phyloP scores from a whole-genome alignment of 2,888 invertebrate genomes.

The Drosophila stalkeri region DNA sequence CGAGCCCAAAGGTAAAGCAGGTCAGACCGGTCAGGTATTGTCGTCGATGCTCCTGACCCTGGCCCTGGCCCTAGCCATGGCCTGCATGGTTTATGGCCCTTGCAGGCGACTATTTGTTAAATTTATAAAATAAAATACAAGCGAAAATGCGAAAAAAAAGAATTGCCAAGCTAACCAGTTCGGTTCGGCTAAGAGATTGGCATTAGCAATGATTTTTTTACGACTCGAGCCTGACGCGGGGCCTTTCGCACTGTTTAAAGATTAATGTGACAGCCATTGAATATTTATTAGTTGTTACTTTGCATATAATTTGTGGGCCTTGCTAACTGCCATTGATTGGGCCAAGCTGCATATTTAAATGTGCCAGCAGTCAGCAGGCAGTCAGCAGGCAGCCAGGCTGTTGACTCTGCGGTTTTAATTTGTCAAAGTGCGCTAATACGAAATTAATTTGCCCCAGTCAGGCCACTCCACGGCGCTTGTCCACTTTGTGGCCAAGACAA shows the following conservation, averaged over 20 bases:
- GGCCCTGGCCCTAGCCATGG: slow-evolving; percentile 29
- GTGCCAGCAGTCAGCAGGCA: slow-evolving; percentile 67
- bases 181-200: slow-evolving; percentile 70
- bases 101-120: slow-evolving; percentile 76
- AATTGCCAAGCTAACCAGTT: slow-evolving; percentile 27
- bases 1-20: slow-evolving; percentile 68
- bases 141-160: slow-evolving; percentile 22
- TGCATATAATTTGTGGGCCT: slow-evolving; percentile 77
- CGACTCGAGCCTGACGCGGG: slow-evolving; percentile 34
- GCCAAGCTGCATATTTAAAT: slow-evolving; percentile 65
- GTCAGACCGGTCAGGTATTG: slow-evolving; percentile 78
- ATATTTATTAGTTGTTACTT: slow-evolving; percentile 79
- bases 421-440: slow-evolving; percentile 80
- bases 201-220: slow-evolving; percentile 76
- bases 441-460: slow-evolving; percentile 73
- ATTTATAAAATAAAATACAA: slow-evolving; percentile 75
- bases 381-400: slow-evolving; percentile 69
- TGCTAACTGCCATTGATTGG: slow-evolving; percentile 75
- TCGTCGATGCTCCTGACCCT: slow-evolving; percentile 50
- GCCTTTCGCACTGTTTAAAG: slow-evolving; percentile 74
- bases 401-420: slow-evolving; percentile 80
- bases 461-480: slow-evolving; percentile 49
- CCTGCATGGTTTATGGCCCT: slow-evolving; percentile 69
- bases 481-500: slow-evolving; percentile 76
- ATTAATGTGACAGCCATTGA: slow-evolving; percentile 80